Percentiles rank a stretch among this genome's conserved stretches.
These are phyloP conservation scores for Armadillidium nasatum DNA, from an alignment of 1,140 invertebrate species.

Conservation along the genomic window DNA sequence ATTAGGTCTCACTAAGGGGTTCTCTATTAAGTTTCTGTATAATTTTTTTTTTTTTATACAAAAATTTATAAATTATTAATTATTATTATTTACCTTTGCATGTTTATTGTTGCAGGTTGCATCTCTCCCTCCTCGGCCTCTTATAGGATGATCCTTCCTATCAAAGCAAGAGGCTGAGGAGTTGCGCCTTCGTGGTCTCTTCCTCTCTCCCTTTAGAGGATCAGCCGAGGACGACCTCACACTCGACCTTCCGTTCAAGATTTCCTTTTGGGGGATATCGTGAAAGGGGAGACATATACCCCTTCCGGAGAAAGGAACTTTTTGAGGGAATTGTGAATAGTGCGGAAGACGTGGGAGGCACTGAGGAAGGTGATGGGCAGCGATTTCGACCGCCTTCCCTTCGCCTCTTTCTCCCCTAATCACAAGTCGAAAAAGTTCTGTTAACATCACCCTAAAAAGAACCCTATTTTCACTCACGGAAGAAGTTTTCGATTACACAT, in stretches of 20 bases:
- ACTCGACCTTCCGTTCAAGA: neutral
- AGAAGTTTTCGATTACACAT: neutral
- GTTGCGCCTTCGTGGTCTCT: neutral
- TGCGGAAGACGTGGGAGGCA: neutral
- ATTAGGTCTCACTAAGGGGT: no score
- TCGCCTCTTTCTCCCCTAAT: conserved; percentile 35
- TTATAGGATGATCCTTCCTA: neutral
- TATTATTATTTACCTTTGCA: no score
- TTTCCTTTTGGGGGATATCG: neutral
- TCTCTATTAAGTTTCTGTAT: no score
- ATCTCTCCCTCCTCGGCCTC: neutral
- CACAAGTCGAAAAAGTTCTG: conserved; percentile 34
- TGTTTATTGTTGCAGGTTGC: neutral
- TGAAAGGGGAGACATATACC: neutral
- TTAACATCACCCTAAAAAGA: conserved; percentile 23
- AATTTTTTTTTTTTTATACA: no score
- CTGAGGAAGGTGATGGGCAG: conserved; percentile 17
- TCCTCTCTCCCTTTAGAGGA: neutral
- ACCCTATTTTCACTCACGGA: neutral
- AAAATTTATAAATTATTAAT: no score
- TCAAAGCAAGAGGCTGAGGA: neutral
- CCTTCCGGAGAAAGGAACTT: neutral
- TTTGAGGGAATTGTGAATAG: neutral
- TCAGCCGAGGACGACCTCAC: neutral
- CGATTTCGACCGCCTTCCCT: conserved; percentile 23